phyloP scores from a whole-genome alignment of 2,888 invertebrate species.

The Heliconius cydno region DNA sequence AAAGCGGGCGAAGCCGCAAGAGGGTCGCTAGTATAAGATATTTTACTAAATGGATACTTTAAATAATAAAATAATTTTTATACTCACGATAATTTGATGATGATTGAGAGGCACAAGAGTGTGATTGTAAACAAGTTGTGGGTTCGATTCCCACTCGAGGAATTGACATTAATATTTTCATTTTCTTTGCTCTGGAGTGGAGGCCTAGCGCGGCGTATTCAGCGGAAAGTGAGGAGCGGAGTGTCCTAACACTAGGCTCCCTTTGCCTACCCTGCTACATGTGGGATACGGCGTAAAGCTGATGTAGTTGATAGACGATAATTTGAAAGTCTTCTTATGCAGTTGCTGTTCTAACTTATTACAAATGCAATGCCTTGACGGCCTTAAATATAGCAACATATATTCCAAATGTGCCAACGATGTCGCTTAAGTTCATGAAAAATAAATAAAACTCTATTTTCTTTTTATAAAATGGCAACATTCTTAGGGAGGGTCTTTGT shows the following conservation, averaged over 20 bases:
- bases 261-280: background rate
- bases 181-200: background rate
- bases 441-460: background rate
- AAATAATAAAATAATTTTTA: no score
- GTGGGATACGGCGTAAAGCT: background rate
- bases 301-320: background rate
- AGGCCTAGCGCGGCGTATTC: background rate
- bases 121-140: background rate
- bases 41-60: no score
- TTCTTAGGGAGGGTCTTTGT: conserved; percentile 31
- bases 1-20: no score
- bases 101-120: no score
- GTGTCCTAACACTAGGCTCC: background rate
- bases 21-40: no score
- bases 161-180: background rate
- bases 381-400: background rate
- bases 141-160: background rate
- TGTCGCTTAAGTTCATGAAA: background rate
- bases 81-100: no score
- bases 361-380: no score
- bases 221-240: background rate
- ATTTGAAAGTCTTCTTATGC: background rate
- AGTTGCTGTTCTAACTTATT: no score
- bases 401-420: background rate
- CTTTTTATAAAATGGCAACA: conserved; percentile 16